These are phyloP conservation scores for Exaiptasia diaphana DNA, from an alignment of 64 coral and sea anemone genomes.

Conservation along the genomic window DNA sequence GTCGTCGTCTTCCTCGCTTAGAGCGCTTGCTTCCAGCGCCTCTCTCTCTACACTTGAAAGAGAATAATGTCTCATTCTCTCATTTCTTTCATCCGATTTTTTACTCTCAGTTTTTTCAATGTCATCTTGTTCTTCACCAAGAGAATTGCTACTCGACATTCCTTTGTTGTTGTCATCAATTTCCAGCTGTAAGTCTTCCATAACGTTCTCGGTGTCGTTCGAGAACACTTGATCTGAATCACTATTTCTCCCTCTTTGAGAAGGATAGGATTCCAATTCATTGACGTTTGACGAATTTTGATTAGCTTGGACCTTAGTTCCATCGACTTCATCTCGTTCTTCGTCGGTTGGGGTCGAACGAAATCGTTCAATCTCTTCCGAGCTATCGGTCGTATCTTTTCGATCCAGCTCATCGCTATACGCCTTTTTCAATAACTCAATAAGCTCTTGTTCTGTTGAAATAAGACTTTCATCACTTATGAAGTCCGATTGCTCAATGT, in stretches of 20 bases:
- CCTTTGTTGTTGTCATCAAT: too few relatives aligned
- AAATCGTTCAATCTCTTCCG: conserved; percentile 67
- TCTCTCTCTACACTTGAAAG: background rate
- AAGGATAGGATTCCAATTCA: too few relatives aligned
- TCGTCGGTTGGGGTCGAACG: background rate
- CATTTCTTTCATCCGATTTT: background rate
- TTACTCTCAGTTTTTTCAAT: background rate
- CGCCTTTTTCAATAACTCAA: conserved; percentile 57
- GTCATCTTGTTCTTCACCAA: background rate
- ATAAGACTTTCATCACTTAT: conserved; percentile 55
- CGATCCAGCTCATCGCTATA: background rate
- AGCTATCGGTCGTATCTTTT: conserved; percentile 28
- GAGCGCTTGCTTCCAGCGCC: background rate
- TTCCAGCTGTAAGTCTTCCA: too few relatives aligned
- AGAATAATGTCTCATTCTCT: background rate
- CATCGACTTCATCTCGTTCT: background rate
- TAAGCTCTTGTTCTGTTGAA: conserved; percentile 66
- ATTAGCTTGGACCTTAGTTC: background rate
- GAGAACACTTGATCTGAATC: background rate
- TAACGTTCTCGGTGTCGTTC: background rate
- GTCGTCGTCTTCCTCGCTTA: background rate
- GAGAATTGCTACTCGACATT: too few relatives aligned
- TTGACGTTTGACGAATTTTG: background rate
- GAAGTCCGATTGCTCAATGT: conserved; percentile 81
- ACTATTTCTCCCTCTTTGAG: background rate